These are phyloP conservation scores for Azorinus chamasolen DNA, from an alignment of 2,888 invertebrate genomes.

Conservation along the genomic window DNA sequence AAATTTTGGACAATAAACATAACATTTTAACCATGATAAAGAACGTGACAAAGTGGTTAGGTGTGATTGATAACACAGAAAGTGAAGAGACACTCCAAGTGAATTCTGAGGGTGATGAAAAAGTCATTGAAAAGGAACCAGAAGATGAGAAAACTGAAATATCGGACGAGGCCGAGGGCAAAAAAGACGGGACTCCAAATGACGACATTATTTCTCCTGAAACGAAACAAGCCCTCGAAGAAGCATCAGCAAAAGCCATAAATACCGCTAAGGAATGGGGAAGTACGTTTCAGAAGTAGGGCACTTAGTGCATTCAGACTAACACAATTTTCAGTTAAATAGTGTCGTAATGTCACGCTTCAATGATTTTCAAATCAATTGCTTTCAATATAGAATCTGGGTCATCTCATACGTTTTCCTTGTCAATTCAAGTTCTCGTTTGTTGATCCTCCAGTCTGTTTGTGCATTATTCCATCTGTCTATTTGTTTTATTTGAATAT, in stretches of 20 bases:
- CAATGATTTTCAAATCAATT: neutral
- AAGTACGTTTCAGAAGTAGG: constrained; percentile 71
- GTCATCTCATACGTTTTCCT: too few species aligned
- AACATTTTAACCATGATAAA: constrained; percentile 73
- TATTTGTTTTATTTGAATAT: too few species aligned
- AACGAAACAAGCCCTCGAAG: constrained; percentile 79
- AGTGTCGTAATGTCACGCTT: too few species aligned
- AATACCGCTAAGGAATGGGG: constrained; percentile 85
- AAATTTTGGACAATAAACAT: neutral
- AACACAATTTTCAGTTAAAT: too few species aligned
- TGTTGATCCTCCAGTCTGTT: too few species aligned
- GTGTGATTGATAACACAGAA: constrained; percentile 73
- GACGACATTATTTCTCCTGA: constrained; percentile 68
- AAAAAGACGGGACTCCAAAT: constrained; percentile 65
- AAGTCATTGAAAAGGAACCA: constrained; percentile 33
- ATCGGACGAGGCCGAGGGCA: constrained; percentile 35
- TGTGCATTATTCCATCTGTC: too few species aligned
- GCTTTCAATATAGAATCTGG: too few species aligned
- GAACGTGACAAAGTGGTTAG: constrained; percentile 80
- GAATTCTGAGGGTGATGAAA: constrained; percentile 57
- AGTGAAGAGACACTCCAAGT: constrained; percentile 63
- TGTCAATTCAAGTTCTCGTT: too few species aligned
- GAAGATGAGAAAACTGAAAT: constrained; percentile 49
- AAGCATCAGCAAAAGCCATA: constrained; percentile 83
- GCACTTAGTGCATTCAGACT: too few species aligned